Conservation (phyloP, 2,797 vertebrate species). For the Forpus xanthops region DNA sequence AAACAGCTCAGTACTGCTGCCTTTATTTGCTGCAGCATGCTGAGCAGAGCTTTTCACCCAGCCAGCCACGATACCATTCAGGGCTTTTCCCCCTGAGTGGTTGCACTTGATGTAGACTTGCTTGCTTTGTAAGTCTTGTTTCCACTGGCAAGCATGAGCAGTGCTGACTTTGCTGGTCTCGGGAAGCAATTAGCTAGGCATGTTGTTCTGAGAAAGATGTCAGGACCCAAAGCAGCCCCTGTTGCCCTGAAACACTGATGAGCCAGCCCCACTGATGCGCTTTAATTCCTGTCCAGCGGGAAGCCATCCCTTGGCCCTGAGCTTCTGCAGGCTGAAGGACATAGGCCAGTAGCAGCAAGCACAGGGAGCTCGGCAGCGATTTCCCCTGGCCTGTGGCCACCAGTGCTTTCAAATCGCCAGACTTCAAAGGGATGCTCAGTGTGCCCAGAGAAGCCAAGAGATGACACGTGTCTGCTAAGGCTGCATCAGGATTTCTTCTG, state of each 20-base stretch:
- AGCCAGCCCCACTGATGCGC: background rate
- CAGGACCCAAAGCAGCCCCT: constrained; percentile 3
- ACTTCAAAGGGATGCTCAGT: constrained; percentile 34
- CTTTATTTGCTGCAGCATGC: background rate
- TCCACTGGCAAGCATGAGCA: constrained; percentile 22
- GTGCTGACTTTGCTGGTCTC: constrained; percentile 49
- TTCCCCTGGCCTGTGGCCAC: background rate
- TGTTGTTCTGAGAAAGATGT: constrained; percentile 30
- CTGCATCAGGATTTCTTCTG: constrained; percentile 5
- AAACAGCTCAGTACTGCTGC: background rate
- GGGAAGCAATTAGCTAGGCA: constrained; percentile 36
- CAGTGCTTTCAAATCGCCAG: background rate
- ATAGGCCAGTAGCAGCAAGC: background rate
- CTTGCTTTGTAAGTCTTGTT: constrained; percentile 42
- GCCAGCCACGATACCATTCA: background rate
- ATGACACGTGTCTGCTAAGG: constrained; percentile 21
- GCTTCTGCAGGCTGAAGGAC: background rate
- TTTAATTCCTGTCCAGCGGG: constrained; percentile 1
- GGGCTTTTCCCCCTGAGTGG: background rate
- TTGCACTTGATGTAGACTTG: background rate
- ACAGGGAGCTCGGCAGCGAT: background rate
- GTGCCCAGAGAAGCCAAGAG: background rate
- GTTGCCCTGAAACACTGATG: constrained; percentile 26
- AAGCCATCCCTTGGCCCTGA: background rate
- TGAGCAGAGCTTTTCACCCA: constrained; percentile 32